Conservation (phyloP, 2,888 invertebrate species). For the Mayetiola destructor region DNA sequence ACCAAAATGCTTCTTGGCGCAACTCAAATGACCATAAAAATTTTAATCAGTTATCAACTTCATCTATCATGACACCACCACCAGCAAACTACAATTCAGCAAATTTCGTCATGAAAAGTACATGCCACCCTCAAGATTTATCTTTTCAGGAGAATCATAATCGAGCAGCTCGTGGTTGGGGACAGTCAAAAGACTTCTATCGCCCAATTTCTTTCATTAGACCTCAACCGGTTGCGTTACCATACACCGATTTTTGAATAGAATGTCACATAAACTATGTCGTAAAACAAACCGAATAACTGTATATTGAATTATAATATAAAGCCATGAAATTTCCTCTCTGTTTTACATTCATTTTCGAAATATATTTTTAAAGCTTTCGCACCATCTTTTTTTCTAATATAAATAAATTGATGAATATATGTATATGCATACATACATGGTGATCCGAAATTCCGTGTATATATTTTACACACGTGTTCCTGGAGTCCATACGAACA, state of each 20-base stretch:
- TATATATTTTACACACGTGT: too few species aligned
- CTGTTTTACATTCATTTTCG: too few species aligned
- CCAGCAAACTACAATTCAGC: conserved; percentile 6
- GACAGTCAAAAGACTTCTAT: conserved; percentile 51
- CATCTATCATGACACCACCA: background rate
- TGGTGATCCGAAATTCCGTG: too few species aligned
- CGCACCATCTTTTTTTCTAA: too few species aligned
- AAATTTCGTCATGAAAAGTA: background rate
- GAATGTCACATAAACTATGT: too few species aligned
- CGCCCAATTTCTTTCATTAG: conserved; percentile 57
- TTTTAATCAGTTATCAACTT: background rate
- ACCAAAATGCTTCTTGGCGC: background rate
- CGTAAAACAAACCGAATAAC: too few species aligned
- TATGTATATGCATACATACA: too few species aligned
- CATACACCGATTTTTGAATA: conserved; percentile 41
- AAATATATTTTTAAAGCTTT: too few species aligned
- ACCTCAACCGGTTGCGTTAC: conserved; percentile 27
- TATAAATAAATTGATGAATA: too few species aligned
- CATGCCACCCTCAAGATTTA: conserved; percentile 19
- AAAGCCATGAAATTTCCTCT: too few species aligned
- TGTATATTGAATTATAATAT: too few species aligned
- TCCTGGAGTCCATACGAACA: too few species aligned
- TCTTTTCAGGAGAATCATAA: conserved; percentile 49
- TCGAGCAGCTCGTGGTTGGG: conserved; percentile 73
- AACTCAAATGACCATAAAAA: background rate